A percentile compares a stretch with the other conserved stretches of the same genome.
phyloP scores from a whole-genome alignment of 1,140 invertebrate genomes.

The Nasonia vitripennis region DNA sequence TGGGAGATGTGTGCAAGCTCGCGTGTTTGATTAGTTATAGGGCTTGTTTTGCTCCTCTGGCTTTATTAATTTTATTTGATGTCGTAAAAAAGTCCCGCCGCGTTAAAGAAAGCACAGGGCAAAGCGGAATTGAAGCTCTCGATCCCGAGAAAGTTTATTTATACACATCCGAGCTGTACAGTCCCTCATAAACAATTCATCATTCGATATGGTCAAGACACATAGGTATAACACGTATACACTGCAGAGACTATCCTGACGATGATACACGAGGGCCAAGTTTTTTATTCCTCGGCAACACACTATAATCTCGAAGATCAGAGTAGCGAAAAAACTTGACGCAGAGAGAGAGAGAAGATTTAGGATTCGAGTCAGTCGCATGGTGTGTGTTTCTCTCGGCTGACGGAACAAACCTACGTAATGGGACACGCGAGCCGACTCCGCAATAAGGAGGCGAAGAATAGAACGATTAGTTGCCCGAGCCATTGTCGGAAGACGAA shows the following conservation, averaged over 20 bases:
- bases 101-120: no score
- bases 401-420: conserved; percentile 22
- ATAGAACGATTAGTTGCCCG: conserved; percentile 29
- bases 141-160: no score
- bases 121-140: no score
- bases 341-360: not conserved
- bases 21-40: no score
- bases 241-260: not conserved
- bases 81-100: no score
- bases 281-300: not conserved
- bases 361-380: conserved; percentile 37
- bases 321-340: not conserved
- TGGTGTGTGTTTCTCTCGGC: conserved; percentile 22
- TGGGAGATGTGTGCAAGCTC: not conserved
- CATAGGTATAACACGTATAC: not conserved
- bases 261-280: conserved; percentile 17
- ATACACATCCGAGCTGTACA: no score
- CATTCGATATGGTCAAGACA: not conserved
- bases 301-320: conserved; percentile 31
- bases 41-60: no score
- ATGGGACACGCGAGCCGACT: conserved; percentile 36
- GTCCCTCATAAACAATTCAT: no score
- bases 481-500: conserved; percentile 10
- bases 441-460: conserved; percentile 8
- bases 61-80: no score